These are phyloP conservation scores for Barnardius zonarius DNA, from an alignment of 2,113 vertebrate genomes.

Conservation along the genomic window DNA sequence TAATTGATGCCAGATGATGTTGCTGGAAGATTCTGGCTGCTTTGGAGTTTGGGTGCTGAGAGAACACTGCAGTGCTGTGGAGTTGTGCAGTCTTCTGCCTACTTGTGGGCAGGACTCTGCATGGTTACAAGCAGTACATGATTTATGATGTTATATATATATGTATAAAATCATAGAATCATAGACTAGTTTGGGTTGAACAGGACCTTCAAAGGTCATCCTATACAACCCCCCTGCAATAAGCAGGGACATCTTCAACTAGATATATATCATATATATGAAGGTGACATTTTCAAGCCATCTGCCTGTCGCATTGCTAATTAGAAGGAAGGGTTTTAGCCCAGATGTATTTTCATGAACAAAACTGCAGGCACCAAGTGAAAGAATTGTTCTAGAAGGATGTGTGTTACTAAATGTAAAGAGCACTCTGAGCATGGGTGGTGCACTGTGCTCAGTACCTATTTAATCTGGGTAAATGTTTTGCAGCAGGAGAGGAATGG, in stretches of 20 bases:
- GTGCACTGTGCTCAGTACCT: rapidly evolving
- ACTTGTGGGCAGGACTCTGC: not conserved
- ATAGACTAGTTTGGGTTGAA: not conserved
- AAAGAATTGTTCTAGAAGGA: not conserved
- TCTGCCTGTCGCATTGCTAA: not conserved
- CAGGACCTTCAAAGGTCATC: not conserved
- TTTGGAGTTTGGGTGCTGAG: not conserved
- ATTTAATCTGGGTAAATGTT: not conserved
- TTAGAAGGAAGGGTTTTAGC: not conserved
- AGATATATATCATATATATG: not conserved
- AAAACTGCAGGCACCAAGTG: not conserved
- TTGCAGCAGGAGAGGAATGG: constrained; percentile 76
- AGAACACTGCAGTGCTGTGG: not conserved
- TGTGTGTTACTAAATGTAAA: not conserved
- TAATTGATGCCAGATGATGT: not conserved
- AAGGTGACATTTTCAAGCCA: not conserved
- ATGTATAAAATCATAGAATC: not conserved
- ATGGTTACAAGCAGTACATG: not conserved
- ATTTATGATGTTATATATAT: not conserved
- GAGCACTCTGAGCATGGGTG: rapidly evolving
- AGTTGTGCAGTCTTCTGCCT: not conserved
- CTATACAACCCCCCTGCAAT: not conserved
- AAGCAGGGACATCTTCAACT: not conserved
- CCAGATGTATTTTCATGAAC: not conserved
- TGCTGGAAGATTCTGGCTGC: not conserved